phyloP scores from a whole-genome alignment of 1,140 invertebrate species.

The Bombus ignitus region DNA sequence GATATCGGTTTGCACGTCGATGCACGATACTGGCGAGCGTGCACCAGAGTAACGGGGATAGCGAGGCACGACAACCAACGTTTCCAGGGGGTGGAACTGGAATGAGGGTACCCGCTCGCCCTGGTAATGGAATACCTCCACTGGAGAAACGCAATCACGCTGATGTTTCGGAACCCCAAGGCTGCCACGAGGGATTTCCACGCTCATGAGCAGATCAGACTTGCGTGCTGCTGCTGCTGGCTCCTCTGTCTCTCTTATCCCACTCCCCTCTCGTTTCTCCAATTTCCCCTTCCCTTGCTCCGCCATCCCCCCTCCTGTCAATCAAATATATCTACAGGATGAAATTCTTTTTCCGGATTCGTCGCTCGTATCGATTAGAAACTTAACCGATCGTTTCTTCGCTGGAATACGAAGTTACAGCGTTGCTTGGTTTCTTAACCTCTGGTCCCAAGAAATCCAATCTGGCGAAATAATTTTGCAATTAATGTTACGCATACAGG shows the following conservation, averaged over 20 bases:
- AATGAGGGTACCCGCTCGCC: constrained; percentile 69
- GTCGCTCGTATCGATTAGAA: constrained; percentile 2
- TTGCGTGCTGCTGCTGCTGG: constrained; percentile 70
- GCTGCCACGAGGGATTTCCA: constrained; percentile 81
- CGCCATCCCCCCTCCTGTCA: background rate
- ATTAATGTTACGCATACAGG: background rate
- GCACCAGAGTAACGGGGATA: constrained; percentile 23
- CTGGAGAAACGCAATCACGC: constrained; percentile 81
- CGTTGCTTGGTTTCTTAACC: background rate
- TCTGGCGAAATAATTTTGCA: background rate
- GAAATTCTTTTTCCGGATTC: constrained; percentile 2
- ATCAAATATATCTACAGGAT: constrained; percentile 39
- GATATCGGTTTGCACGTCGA: constrained; percentile 2
- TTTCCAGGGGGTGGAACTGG: constrained; percentile 61
- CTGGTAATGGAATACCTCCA: constrained; percentile 82
- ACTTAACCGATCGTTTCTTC: background rate
- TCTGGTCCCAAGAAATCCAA: background rate
- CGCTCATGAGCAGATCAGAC: constrained; percentile 80
- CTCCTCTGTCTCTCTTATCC: constrained; percentile 50
- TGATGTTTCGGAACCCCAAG: constrained; percentile 81
- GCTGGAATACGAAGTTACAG: background rate
- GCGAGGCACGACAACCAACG: constrained; percentile 46
- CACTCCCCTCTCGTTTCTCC: constrained; percentile 61
- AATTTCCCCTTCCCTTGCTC: constrained; percentile 50
- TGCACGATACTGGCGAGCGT: background rate